Percentiles rank a stretch among this genome's conserved stretches.
Evolutionary conservation across 2,113 vertebrate genomes (phyloP).

Genomic region (Bucco capensis): DNA sequence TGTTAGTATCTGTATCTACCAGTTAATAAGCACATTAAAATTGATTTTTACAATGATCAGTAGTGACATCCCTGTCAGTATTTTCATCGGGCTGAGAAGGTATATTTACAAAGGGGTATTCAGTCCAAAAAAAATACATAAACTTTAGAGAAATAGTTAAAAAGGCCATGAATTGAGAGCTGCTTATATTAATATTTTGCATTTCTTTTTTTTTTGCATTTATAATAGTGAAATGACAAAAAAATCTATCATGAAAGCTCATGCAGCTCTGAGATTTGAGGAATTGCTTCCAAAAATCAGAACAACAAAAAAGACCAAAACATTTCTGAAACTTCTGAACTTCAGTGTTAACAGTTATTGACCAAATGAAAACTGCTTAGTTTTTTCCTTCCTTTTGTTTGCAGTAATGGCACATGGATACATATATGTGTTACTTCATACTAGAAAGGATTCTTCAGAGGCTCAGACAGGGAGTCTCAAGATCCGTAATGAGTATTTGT

Average conservation of each 20-base stretch:
- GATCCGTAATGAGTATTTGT: not conserved
- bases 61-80: not conserved
- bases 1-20: not conserved
- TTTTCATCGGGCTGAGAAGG: not conserved
- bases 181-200: not conserved
- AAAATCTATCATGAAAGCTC: not conserved
- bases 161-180: not conserved
- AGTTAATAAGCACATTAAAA: not conserved
- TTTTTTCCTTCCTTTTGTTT: not conserved
- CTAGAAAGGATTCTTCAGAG: not conserved
- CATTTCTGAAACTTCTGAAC: not conserved
- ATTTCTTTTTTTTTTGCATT: not conserved
- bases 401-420: not conserved
- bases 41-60: not conserved
- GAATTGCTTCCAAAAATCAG: not conserved
- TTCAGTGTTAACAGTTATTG: not conserved
- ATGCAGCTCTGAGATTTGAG: not conserved
- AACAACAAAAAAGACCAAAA: not conserved
- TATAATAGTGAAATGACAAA: not conserved
- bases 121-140: not conserved
- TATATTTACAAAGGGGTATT: not conserved
- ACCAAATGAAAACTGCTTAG: not conserved
- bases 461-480: not conserved
- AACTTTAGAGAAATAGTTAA: not conserved
- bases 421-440: rapidly evolving